Base-by-base conservation (phyloP, 2,888 invertebrate species). In the Tetramorium bicarinatum region DNA sequence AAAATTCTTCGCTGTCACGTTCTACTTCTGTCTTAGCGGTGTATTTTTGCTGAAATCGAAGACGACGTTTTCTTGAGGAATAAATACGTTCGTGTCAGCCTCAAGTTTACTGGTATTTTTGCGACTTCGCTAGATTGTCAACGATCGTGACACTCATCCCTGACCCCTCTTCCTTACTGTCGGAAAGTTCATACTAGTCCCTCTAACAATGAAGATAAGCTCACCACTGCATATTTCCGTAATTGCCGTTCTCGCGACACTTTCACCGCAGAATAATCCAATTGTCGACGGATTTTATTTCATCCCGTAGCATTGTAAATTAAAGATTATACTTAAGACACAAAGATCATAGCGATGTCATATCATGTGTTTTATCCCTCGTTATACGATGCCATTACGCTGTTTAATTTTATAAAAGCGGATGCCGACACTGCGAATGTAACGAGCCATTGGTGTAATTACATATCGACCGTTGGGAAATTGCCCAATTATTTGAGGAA, bases 201-300 rank as follows among this genome's bases (percentile, higher is more conserved):
- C 29, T 54, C n/a, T 29, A 15, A 38, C 52, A 15, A 34, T 13
- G 34, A 49, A 29, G 34, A 71, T 34, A 47, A 77, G 34, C 69
- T 79, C 8, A 15, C 18, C 15, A 21, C 29, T 38, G 47, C 21
- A 56, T 47, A 71, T 79, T 79, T 62, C 25, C 25, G n/a, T 59
- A 79, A 79, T 79, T 79, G 34, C 18, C 1, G 59, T 34, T 41
- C 8, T 29, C 56, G 71, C 34, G 18, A 56, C 56, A 79, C 18
- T 79, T 59, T 38, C 34, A 59, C 8, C 71, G 21, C 21, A 18
- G 59, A 80, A 80, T 80, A 80, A 80, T 80, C 72, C 18, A 15
- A 15, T 56, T 34, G 75, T 47, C 56, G n/a, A 11, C 15, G 59
- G n/a, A 13, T 71, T 71, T 80, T 59, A 71, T 80, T 47, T 79